A percentile compares a stretch with the other conserved stretches of the same genome.
These are phyloP conservation scores for Platysternon megacephalum DNA, from an alignment of 2,113 vertebrate species.

Conservation along the genomic window DNA sequence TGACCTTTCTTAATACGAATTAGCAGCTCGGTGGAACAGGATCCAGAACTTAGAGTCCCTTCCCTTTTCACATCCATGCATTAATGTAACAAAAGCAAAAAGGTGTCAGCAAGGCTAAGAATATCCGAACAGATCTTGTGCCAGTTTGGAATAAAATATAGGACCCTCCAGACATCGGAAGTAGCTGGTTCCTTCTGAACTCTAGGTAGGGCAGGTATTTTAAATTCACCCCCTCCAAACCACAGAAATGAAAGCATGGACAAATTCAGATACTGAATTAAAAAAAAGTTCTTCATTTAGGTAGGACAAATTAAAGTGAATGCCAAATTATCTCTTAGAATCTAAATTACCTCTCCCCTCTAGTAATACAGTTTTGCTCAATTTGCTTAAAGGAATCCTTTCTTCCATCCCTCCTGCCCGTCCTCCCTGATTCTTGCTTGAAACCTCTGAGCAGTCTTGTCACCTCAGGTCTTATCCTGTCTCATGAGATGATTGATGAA, in stretches of 20 bases:
- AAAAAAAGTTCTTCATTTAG: slow-evolving; percentile 16
- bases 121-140: slow-evolving; percentile 72
- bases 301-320: slow-evolving; percentile 40
- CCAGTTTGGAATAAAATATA: slow-evolving; percentile 69
- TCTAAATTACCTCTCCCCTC: slow-evolving; percentile 11
- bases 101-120: slow-evolving; percentile 72
- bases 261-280: slow-evolving; percentile 37
- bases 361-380: not conserved
- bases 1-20: slow-evolving; percentile 71
- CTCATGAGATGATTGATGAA: slow-evolving; percentile 62
- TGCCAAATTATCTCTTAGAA: slow-evolving; percentile 46
- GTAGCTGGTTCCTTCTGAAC: slow-evolving; percentile 58
- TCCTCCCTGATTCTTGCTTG: not conserved
- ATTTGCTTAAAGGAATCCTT: not conserved
- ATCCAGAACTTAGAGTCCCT: slow-evolving; percentile 60
- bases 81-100: slow-evolving; percentile 75
- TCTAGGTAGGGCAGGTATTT: slow-evolving; percentile 54
- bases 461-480: slow-evolving; percentile 33
- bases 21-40: slow-evolving; percentile 63
- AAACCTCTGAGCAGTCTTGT: slow-evolving; percentile 47
- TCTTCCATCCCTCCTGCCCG: not conserved
- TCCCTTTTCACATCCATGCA: slow-evolving; percentile 63
- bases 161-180: slow-evolving; percentile 71
- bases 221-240: slow-evolving; percentile 47
- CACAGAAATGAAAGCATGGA: slow-evolving; percentile 19